Evolutionary conservation across 2,113 vertebrate species (phyloP).

Genomic region (cat (Felis catus)): DNA sequence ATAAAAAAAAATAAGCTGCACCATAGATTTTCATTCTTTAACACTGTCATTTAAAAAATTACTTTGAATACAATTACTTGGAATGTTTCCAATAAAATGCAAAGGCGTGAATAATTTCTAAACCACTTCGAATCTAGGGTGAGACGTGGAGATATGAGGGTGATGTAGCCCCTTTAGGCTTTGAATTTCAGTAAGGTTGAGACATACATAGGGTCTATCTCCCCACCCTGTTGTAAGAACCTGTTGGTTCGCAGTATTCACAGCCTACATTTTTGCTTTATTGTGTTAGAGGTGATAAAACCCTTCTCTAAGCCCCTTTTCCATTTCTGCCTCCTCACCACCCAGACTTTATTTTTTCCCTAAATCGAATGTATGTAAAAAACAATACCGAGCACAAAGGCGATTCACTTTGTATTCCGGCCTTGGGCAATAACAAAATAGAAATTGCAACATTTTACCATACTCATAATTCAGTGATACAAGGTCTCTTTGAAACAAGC

Average conservation of each 20-base stretch:
- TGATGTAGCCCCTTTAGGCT: not conserved
- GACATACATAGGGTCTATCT: no score
- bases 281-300: not conserved
- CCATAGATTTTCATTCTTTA: not conserved
- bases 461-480: not conserved
- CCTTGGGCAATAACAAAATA: not conserved
- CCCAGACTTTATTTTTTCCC: not conserved
- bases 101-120: not conserved
- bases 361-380: not conserved
- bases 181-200: not conserved
- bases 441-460: not conserved
- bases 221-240: not conserved
- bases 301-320: not conserved
- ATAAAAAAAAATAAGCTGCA: not conserved
- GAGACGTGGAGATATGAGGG: not conserved
- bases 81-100: not conserved
- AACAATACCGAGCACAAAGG: not conserved
- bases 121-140: not conserved
- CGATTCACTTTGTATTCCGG: not conserved
- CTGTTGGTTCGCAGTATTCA: not conserved
- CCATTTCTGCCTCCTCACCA: not conserved
- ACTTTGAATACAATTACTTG: not conserved
- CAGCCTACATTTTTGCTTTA: not conserved
- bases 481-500: not conserved
- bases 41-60: not conserved